phyloP scores from a whole-genome alignment of 2,888 invertebrate species.

The Lissonota sp. region DNA sequence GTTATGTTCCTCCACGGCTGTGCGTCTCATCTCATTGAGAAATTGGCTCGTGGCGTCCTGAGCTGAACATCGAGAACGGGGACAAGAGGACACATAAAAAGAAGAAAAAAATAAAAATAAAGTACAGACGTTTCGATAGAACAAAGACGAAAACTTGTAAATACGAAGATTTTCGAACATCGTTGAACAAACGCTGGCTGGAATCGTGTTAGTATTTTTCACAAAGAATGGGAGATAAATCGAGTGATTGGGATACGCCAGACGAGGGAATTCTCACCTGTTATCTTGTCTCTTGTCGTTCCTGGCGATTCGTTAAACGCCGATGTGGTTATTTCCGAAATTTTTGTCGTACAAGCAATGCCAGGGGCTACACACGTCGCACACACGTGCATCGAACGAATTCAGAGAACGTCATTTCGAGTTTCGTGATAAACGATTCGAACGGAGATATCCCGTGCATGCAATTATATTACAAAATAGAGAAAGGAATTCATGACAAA shows the following conservation, averaged over 20 bases:
- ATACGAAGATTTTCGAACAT: no score
- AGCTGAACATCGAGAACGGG: constrained; percentile 75
- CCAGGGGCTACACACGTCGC: constrained; percentile 1
- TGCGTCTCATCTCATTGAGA: constrained; percentile 80
- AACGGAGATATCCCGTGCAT: no score
- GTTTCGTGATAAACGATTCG: no score
- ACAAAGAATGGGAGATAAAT: no score
- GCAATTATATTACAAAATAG: no score
- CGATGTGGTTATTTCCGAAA: constrained; percentile 36
- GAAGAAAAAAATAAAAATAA: constrained; percentile 18
- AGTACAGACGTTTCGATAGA: no score
- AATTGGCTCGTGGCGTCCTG: constrained; percentile 77
- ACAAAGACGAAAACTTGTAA: no score
- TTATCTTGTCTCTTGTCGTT: constrained; percentile 27
- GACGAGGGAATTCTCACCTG: constrained; percentile 38
- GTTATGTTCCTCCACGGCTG: constrained; percentile 72
- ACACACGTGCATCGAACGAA: constrained; percentile 23
- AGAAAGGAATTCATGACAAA: constrained; percentile 13
- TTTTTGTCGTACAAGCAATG: constrained; percentile 2
- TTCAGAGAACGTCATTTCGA: no score
- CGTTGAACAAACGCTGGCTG: no score
- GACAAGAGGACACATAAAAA: constrained; percentile 59
- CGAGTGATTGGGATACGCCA: no score
- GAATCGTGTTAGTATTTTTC: no score
- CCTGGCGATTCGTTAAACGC: constrained; percentile 32